Percentiles rank a stretch among this genome's conserved stretches.
Evolutionary conservation across 92 coral and sea anemone species (phyloP).

Genomic region (Desmophyllum pertusum): DNA sequence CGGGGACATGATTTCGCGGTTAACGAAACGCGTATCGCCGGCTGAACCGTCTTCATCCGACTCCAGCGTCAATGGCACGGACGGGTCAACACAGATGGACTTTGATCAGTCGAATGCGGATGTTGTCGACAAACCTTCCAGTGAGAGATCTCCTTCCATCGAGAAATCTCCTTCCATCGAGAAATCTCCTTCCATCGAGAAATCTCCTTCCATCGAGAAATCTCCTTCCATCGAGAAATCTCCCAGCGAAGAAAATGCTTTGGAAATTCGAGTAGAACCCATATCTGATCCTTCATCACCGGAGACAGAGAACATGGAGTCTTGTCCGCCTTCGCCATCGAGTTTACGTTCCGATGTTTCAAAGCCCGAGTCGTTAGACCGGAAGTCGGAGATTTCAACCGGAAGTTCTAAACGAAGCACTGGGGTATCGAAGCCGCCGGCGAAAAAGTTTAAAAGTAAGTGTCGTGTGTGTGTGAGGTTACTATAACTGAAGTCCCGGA

Average conservation of each 20-base stretch:
- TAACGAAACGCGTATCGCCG: slow-evolving; percentile 63
- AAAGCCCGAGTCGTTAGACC: slow-evolving; percentile 65
- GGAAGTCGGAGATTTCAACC: slow-evolving; percentile 68
- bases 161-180: slow-evolving; percentile 25
- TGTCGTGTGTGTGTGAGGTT: not conserved
- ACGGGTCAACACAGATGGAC: slow-evolving; percentile 25
- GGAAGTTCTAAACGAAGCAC: slow-evolving; percentile 38
- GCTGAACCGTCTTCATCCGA: slow-evolving; percentile 34
- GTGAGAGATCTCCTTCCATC: slow-evolving; percentile 12
- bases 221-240: slow-evolving; percentile 20
- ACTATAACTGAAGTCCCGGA: not conserved
- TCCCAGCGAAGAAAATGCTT: slow-evolving; percentile 27
- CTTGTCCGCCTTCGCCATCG: slow-evolving; percentile 75
- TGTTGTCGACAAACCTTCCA: slow-evolving; percentile 14
- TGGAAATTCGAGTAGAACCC: slow-evolving; percentile 37
- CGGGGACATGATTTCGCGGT: slow-evolving; percentile 87
- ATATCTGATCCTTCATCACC: slow-evolving; percentile 59
- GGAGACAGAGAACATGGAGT: slow-evolving; percentile 67
- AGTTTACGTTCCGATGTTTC: slow-evolving; percentile 77
- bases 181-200: slow-evolving; percentile 17
- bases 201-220: slow-evolving; percentile 21
- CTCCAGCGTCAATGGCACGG: slow-evolving; percentile 21
- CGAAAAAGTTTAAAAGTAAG: slow-evolving; percentile 42
- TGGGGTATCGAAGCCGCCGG: slow-evolving; percentile 36
- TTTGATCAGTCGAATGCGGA: slow-evolving; percentile 20